phyloP scores from a whole-genome alignment of 30 jellyfish, hydroid and myxozoan genomes.

The Aurelia sp. region DNA sequence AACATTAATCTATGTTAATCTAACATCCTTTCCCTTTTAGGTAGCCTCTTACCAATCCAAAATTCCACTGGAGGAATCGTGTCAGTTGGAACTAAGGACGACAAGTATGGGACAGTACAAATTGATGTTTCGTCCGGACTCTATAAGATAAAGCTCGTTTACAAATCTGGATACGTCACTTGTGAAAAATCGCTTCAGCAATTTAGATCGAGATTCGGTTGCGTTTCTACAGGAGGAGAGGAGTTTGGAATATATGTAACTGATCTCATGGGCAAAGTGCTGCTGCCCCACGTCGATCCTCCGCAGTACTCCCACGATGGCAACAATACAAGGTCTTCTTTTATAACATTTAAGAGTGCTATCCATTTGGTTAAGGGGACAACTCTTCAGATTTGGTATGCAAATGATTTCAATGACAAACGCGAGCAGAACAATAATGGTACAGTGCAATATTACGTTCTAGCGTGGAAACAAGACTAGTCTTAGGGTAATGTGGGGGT shows the following conservation, averaged over 20 bases:
- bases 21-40: not conserved
- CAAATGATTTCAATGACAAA: not conserved
- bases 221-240: not conserved
- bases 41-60: not conserved
- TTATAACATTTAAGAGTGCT: not conserved
- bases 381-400: not conserved
- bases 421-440: not conserved
- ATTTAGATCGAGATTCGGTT: not conserved
- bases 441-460: not conserved
- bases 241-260: not conserved
- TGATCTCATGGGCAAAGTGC: too few relatives aligned
- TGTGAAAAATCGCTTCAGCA: not conserved
- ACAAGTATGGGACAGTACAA: not conserved
- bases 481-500: too few relatives aligned
- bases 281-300: too few relatives aligned
- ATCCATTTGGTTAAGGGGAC: not conserved
- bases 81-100: not conserved
- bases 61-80: constrained; percentile 2
- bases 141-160: not conserved
- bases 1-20: too few relatives aligned
- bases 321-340: not conserved
- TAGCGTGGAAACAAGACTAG: not conserved
- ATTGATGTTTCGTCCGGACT: not conserved
- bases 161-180: not conserved
- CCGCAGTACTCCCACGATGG: not conserved